Base-by-base conservation (phyloP, 2,888 invertebrate species). In the Lypha dubia region DNA sequence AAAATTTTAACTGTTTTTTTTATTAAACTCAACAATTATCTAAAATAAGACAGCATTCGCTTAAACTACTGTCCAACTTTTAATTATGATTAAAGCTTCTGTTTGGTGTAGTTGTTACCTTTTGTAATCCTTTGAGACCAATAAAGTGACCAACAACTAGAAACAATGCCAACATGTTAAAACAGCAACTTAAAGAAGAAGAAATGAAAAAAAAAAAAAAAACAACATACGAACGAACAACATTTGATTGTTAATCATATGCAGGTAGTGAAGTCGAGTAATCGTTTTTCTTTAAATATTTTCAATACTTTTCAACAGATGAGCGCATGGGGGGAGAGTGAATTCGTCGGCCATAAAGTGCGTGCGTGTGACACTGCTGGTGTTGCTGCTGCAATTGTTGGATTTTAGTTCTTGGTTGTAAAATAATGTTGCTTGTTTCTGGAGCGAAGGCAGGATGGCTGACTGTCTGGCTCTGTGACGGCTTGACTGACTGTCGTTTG, bases 181-280 rank as follows among this genome's bases (percentile, higher is more conserved):
- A 75, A 28, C 32, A 24, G 13, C 24, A 32, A 22, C 70, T 17
- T 35, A 1, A 35, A 38, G 38, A 38, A 38, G 17, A 11, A 70
- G 24, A 9, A 17, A 46, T 5, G 5, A 15, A 65, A 13, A 22
- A 38, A 28, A 15, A 44, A 46, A 44, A 51, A 17, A 3, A 49
- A 71, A 60, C 62, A 51, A 74, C 46, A 81, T 17, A 28, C 28
- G 28, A 41, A 49, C 22, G 70, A 63, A 71, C 75, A 84, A 77
- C 77, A 70, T 84, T 70, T 79, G 76, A 83, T 84, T 84, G 86
- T 83, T 86, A 86, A 86, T 86, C 82, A 86, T 86, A 86, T 86
- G 85, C 85, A 87, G 84, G 85, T 84, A 87, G 84, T 68, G 80
- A 82, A 77, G 80, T 70, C 49, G 7, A 44, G 51, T 46, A 20